phyloP scores from a whole-genome alignment of 2,797 vertebrate species.

The Champsocephalus gunnari region DNA sequence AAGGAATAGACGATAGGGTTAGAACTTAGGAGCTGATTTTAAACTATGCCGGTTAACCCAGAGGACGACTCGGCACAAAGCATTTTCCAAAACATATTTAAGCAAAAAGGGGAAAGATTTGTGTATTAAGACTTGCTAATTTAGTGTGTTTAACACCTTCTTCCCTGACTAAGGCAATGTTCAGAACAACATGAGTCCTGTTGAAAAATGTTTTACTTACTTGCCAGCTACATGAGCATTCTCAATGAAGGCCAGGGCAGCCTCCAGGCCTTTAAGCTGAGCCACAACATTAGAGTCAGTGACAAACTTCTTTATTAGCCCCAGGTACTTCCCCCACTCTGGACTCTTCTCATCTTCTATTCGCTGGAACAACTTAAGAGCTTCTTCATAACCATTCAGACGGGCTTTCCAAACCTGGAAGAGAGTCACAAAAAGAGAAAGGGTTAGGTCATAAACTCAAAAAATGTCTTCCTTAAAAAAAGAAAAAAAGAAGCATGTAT shows the following conservation, averaged over 20 bases:
- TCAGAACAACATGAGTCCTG: too few species aligned
- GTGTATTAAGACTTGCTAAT: too few species aligned
- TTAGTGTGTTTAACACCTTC: too few species aligned
- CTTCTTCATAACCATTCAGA: slow-evolving; percentile 96
- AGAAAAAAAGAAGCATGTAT: background rate
- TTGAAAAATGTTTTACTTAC: slow-evolving; percentile 82
- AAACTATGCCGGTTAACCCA: too few species aligned
- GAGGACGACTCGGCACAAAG: too few species aligned
- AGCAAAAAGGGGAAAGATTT: too few species aligned
- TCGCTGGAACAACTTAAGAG: slow-evolving; percentile 94
- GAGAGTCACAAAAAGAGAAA: background rate
- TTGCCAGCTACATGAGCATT: slow-evolving; percentile 95
- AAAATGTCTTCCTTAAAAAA: background rate
- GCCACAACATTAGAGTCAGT: slow-evolving; percentile 97
- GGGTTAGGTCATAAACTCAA: too few species aligned
- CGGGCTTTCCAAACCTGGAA: slow-evolving; percentile 96
- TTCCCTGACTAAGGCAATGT: too few species aligned
- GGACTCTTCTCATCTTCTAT: slow-evolving; percentile 96
- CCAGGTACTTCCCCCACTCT: slow-evolving; percentile 97
- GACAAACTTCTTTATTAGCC: slow-evolving; percentile 96
- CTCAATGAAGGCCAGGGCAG: slow-evolving; percentile 90
- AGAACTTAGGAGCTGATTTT: too few species aligned
- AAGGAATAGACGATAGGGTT: too few species aligned
- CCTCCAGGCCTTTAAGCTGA: slow-evolving; percentile 97
- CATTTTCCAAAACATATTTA: too few species aligned